Evolutionary conservation across 2,888 invertebrate species (phyloP).

Genomic region (Dysmachus trigonus): DNA sequence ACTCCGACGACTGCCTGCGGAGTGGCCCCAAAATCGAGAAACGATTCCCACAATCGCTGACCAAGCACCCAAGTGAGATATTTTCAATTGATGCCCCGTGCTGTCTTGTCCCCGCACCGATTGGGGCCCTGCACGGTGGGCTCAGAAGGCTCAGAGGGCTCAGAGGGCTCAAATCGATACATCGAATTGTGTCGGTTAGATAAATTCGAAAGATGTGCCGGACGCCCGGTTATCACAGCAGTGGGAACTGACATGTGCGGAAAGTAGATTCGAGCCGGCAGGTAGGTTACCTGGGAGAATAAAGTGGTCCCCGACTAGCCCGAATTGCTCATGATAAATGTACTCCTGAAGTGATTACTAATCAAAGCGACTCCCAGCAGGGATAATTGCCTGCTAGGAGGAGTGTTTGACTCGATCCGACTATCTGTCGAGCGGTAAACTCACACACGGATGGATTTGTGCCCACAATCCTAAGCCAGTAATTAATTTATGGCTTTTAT

Average conservation of each 20-base stretch:
- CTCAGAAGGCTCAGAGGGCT: neutral
- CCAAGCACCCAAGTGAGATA: constrained; percentile 38
- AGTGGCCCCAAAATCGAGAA: constrained; percentile 22
- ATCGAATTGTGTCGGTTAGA: constrained; percentile 33
- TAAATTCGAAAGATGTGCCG: constrained; percentile 14
- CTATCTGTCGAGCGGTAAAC: neutral
- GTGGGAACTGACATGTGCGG: constrained; percentile 9
- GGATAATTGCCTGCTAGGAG: neutral
- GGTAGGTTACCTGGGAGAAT: constrained; percentile 6
- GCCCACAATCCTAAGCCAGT: neutral
- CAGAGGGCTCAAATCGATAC: constrained; percentile 11
- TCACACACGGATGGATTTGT: neutral
- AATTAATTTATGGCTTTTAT: neutral
- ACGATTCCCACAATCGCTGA: constrained; percentile 32
- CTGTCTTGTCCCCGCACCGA: constrained; percentile 3
- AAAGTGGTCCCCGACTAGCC: neutral
- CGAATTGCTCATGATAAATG: constrained; percentile 26
- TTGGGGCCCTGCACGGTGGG: neutral
- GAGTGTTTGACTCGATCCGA: no score
- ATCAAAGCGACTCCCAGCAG: neutral
- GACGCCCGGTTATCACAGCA: constrained; percentile 4
- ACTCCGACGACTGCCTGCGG: neutral
- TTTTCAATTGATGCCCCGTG: constrained; percentile 31
- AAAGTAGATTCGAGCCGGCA: neutral
- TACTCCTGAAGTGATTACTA: constrained; percentile 23